phyloP scores from a whole-genome alignment of 2,888 invertebrate genomes.

The Acleris sparsana region DNA sequence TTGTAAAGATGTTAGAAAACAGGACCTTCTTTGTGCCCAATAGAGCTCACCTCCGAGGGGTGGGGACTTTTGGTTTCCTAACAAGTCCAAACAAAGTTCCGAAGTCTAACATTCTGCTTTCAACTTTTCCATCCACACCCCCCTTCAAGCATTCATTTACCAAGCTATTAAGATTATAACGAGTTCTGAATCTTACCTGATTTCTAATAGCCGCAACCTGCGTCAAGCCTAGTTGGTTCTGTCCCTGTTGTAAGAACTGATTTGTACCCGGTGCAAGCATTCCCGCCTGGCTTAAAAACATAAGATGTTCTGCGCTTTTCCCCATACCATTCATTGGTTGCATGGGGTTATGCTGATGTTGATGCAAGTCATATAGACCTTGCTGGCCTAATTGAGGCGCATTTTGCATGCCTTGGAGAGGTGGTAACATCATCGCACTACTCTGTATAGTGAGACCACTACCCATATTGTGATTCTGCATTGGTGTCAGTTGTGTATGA shows the following conservation, averaged over 20 bases:
- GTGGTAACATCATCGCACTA: conserved; percentile 79
- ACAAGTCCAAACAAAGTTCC: no score
- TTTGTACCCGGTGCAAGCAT: conserved; percentile 85
- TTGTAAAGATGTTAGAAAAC: no score
- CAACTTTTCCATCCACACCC: no score
- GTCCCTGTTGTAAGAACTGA: conserved; percentile 85
- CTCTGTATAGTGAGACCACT: conserved; percentile 74
- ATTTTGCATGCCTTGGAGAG: conserved; percentile 78
- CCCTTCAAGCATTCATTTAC: no score
- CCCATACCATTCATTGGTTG: conserved; percentile 81
- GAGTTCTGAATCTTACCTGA: conserved; percentile 62
- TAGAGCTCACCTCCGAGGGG: no score
- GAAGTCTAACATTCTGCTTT: no score
- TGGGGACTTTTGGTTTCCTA: no score
- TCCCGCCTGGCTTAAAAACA: conserved; percentile 80
- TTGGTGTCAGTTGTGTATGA: conserved; percentile 80
- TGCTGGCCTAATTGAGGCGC: conserved; percentile 79
- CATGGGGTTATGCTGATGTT: conserved; percentile 75
- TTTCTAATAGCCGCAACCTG: conserved; percentile 77
- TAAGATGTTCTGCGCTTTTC: conserved; percentile 78
- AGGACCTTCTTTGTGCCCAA: no score
- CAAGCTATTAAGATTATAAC: no score
- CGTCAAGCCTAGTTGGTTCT: conserved; percentile 82
- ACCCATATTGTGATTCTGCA: conserved; percentile 77
- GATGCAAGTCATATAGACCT: conserved; percentile 78